A percentile compares a stretch with the other conserved stretches of the same genome.
phyloP scores from a whole-genome alignment of 1,140 invertebrate genomes.

The Alviniconcha marisindica region DNA sequence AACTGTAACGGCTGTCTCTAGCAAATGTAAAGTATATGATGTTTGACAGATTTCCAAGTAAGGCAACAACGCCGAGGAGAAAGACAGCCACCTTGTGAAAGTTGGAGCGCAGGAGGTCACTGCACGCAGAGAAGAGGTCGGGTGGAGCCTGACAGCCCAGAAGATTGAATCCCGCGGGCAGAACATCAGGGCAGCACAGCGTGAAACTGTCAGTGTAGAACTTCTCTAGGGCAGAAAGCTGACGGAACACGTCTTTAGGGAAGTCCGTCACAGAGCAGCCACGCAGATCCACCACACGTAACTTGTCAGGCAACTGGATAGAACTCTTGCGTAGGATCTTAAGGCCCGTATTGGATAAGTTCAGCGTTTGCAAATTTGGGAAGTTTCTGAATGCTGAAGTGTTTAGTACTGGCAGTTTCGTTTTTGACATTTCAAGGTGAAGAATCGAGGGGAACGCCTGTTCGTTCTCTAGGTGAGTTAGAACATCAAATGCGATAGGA shows the following conservation, averaged over 20 bases:
- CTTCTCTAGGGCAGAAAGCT: neutral
- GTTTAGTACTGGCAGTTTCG: neutral
- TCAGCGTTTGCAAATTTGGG: neutral
- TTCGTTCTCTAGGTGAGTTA: neutral
- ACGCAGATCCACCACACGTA: constrained; percentile 16
- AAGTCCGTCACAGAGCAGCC: neutral
- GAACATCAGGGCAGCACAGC: constrained; percentile 3
- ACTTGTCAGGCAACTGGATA: neutral
- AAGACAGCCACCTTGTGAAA: neutral
- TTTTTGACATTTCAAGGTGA: neutral
- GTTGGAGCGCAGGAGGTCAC: neutral
- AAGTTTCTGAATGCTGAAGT: neutral
- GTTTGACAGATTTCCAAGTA: neutral
- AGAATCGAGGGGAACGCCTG: neutral
- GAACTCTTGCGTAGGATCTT: neutral
- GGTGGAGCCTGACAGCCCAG: neutral
- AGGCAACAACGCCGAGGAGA: neutral
- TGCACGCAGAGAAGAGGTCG: constrained; percentile 11
- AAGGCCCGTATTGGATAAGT: neutral
- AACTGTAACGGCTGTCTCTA: too few relatives aligned
- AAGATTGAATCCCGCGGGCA: neutral
- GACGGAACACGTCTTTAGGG: neutral
- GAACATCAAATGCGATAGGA: constrained; percentile 16
- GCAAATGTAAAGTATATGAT: neutral
- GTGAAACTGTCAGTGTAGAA: constrained; percentile 26